These are phyloP conservation scores for Penaeus indicus DNA, from an alignment of 1,140 invertebrate genomes.

Conservation along the genomic window DNA sequence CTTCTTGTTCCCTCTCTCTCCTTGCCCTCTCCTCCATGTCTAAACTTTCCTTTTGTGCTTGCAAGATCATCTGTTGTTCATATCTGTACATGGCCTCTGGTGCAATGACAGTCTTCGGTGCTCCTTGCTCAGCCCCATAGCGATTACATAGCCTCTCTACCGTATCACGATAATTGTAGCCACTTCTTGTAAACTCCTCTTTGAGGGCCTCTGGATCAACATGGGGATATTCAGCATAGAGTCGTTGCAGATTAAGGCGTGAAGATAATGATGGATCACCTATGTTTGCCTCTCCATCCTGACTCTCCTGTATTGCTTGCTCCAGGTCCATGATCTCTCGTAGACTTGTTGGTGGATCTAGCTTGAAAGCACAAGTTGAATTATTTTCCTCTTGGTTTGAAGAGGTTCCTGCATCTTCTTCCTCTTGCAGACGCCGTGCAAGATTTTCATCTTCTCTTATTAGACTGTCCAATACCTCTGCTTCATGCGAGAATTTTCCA, in stretches of 20 bases:
- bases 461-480: constrained; percentile 48
- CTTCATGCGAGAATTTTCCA: constrained; percentile 56
- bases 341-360: constrained; percentile 38
- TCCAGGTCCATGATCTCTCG: constrained; percentile 60
- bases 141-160: constrained; percentile 19
- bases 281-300: background rate
- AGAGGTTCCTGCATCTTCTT: constrained; percentile 30
- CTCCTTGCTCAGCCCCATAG: constrained; percentile 43
- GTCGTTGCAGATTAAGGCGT: constrained; percentile 43
- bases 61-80: constrained; percentile 46
- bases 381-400: background rate
- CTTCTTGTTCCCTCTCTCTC: background rate
- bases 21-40: constrained; percentile 19
- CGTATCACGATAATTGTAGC: constrained; percentile 35
- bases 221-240: constrained; percentile 49
- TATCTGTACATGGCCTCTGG: constrained; percentile 47
- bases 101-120: constrained; percentile 54
- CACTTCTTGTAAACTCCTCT: constrained; percentile 46
- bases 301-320: constrained; percentile 51
- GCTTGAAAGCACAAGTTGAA: background rate
- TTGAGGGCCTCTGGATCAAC: constrained; percentile 44
- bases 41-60: constrained; percentile 40
- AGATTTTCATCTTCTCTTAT: constrained; percentile 51
- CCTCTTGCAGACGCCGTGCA: constrained; percentile 50
- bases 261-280: constrained; percentile 30